phyloP scores from a whole-genome alignment of 2,797 vertebrate genomes.

The Spondyliosoma cantharus region DNA sequence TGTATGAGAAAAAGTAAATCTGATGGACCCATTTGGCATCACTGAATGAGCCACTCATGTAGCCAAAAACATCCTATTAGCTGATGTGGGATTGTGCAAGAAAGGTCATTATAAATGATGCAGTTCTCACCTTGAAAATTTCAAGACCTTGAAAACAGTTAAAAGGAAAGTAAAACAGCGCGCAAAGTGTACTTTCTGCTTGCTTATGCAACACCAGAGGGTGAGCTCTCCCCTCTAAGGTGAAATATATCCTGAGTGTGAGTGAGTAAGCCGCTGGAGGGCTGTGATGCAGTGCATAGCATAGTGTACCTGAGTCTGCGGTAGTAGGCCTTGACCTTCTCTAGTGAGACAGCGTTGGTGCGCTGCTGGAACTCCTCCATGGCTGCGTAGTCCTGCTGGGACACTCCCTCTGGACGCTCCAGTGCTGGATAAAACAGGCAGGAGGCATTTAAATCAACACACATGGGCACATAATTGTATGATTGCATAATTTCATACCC shows the following conservation, averaged over 20 bases:
- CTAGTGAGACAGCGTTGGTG: constrained; percentile 93
- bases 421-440: constrained; percentile 81
- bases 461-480: neutral
- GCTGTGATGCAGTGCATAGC: constrained; percentile 33
- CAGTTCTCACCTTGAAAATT: constrained; percentile 18
- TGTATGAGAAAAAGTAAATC: neutral
- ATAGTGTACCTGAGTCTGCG: constrained; percentile 91
- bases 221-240: constrained; percentile 46
- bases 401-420: constrained; percentile 87
- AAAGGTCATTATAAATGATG: neutral
- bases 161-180: constrained; percentile 22
- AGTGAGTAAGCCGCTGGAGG: constrained; percentile 26
- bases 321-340: constrained; percentile 97
- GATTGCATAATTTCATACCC: neutral
- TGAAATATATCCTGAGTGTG: constrained; percentile 38
- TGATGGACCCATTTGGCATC: neutral
- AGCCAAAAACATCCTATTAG: neutral
- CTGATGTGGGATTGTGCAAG: neutral
- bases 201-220: constrained; percentile 26
- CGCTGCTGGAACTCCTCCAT: constrained; percentile 94
- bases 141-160: constrained; percentile 14
- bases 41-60: neutral
- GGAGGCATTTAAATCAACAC: constrained; percentile 7
- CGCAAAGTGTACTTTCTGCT: constrained; percentile 11
- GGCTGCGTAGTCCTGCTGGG: constrained; percentile 79